phyloP scores from a whole-genome alignment of 1,140 invertebrate genomes.

The Coelopa frigida region DNA sequence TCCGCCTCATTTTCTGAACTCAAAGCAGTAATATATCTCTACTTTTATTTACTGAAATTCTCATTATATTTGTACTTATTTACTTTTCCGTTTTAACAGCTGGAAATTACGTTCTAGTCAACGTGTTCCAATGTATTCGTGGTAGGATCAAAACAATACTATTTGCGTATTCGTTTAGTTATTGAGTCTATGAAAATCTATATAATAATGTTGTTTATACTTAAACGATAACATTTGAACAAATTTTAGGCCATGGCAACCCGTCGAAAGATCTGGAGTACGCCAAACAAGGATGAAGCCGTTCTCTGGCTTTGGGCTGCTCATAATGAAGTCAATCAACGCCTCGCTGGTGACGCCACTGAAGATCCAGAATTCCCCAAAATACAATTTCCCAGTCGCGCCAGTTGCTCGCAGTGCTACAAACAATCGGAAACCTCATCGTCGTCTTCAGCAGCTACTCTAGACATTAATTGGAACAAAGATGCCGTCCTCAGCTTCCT shows the following conservation, averaged over 20 bases:
- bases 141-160: too few relatives aligned
- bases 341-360: slow-evolving; percentile 74
- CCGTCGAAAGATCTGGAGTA: slow-evolving; percentile 57
- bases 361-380: slow-evolving; percentile 91
- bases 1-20: too few relatives aligned
- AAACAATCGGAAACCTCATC: slow-evolving; percentile 15
- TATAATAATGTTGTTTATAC: not conserved
- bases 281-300: slow-evolving; percentile 62
- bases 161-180: too few relatives aligned
- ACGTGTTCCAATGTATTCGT: too few relatives aligned
- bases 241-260: slow-evolving; percentile 58
- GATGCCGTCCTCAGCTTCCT: slow-evolving; percentile 67
- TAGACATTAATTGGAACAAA: slow-evolving; percentile 59
- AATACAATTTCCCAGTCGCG: slow-evolving; percentile 73
- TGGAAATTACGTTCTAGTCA: too few relatives aligned
- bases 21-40: too few relatives aligned
- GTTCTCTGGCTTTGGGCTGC: slow-evolving; percentile 92
- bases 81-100: too few relatives aligned
- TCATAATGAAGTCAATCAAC: slow-evolving; percentile 89
- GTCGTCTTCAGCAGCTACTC: slow-evolving; percentile 11
- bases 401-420: slow-evolving; percentile 65
- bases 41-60: too few relatives aligned
- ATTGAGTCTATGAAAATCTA: too few relatives aligned
- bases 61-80: too few relatives aligned
- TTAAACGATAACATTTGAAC: not conserved